Percentiles rank a stretch among this genome's conserved stretches.
Evolutionary conservation across 1,140 invertebrate species (phyloP).

Genomic region (Drosophila erecta): DNA sequence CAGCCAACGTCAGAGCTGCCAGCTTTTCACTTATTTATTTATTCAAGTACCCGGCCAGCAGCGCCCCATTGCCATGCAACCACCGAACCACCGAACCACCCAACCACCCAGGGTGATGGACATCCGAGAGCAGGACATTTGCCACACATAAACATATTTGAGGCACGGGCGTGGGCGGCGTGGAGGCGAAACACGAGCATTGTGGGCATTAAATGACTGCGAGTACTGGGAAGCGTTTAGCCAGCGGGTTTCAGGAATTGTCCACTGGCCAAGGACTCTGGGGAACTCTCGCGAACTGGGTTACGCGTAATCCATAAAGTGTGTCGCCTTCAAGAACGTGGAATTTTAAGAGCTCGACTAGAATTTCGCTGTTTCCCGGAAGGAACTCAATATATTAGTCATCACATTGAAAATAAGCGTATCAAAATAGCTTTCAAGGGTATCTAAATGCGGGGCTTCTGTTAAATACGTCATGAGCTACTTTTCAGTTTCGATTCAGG

Average conservation of each 20-base stretch:
- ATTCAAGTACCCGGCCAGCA: slow-evolving; percentile 30
- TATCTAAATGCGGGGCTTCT: neutral
- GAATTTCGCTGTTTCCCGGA: slow-evolving; percentile 26
- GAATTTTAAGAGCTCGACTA: slow-evolving; percentile 16
- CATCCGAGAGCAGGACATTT: slow-evolving; percentile 40
- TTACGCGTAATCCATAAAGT: slow-evolving; percentile 37
- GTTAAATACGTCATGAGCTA: neutral
- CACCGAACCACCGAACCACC: neutral
- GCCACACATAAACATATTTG: slow-evolving; percentile 26
- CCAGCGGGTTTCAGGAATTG: slow-evolving; percentile 43
- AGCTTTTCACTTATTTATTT: slow-evolving; percentile 51
- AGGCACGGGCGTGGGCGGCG: neutral
- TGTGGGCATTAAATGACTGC: slow-evolving; percentile 40
- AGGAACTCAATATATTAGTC: neutral
- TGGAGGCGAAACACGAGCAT: slow-evolving; percentile 21
- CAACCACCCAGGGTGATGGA: slow-evolving; percentile 5
- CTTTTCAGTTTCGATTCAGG: too few relatives aligned
- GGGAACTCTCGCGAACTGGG: slow-evolving; percentile 40
- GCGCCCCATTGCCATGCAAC: too few relatives aligned
- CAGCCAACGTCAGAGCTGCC: slow-evolving; percentile 66
- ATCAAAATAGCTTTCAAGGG: neutral
- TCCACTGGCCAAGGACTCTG: slow-evolving; percentile 9
- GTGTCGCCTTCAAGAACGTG: slow-evolving; percentile 19
- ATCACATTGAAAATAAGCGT: neutral
- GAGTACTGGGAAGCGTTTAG: slow-evolving; percentile 59